These are phyloP conservation scores for Pseudochirops cupreus DNA, from an alignment of 2,797 vertebrate genomes.

Conservation along the genomic window DNA sequence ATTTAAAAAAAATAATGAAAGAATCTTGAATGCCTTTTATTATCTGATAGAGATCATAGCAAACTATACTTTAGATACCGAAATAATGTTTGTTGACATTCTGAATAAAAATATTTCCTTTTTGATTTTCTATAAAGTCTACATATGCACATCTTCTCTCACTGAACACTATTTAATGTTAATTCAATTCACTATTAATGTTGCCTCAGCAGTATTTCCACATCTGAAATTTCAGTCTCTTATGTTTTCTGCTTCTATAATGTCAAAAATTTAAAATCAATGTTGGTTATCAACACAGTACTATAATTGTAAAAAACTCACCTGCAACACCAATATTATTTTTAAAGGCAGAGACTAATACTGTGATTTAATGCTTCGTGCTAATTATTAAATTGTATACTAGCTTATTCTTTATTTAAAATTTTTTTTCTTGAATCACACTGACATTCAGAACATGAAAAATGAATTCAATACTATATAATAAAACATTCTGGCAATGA, in stretches of 20 bases:
- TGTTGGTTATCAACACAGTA: constrained; percentile 32
- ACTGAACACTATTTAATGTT: constrained; percentile 12
- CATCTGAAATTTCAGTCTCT: background rate
- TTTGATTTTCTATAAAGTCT: constrained; percentile 40
- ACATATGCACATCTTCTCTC: constrained; percentile 2
- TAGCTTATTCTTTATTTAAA: constrained; percentile 54
- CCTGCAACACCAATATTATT: background rate
- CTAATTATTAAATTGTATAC: constrained; percentile 44
- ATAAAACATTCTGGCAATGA: constrained; percentile 31
- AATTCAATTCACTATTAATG: background rate
- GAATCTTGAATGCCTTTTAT: constrained; percentile 14
- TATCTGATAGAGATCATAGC: constrained; percentile 16
- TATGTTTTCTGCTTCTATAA: constrained; percentile 32
- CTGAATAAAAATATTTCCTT: constrained; percentile 16
- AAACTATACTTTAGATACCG: constrained; percentile 7
- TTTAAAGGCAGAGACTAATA: constrained; percentile 58
- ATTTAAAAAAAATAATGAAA: constrained; percentile 3
- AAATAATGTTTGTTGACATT: background rate
- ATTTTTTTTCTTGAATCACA: constrained; percentile 38
- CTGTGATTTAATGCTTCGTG: constrained; percentile 47
- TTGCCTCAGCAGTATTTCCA: constrained; percentile 21
- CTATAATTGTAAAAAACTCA: constrained; percentile 56
- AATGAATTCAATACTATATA: constrained; percentile 22
- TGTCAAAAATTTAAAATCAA: constrained; percentile 57
- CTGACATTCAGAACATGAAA: constrained; percentile 44